A percentile compares a stretch with the other conserved stretches of the same genome.
phyloP scores from a whole-genome alignment of 2,113 vertebrate species.

The Daphoenositta chrysoptera region DNA sequence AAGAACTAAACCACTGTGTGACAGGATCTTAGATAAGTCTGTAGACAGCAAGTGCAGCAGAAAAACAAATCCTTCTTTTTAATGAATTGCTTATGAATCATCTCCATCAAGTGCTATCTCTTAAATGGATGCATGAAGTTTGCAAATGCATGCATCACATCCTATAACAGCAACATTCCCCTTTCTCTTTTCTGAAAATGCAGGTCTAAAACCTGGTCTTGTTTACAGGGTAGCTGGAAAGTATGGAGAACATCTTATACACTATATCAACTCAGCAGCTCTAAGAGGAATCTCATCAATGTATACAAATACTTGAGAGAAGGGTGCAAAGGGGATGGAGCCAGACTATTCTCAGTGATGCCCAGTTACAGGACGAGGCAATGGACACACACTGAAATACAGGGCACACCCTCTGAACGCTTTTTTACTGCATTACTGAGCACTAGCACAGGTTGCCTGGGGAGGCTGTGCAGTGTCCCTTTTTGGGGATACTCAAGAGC shows the following conservation, averaged over 20 bases:
- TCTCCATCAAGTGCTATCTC: neutral
- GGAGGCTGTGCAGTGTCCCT: neutral
- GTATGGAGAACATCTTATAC: neutral
- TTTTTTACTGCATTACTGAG: neutral
- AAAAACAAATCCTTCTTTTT: neutral
- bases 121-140: neutral
- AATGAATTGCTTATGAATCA: neutral
- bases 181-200: neutral
- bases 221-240: neutral
- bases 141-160: neutral
- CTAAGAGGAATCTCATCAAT: neutral
- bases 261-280: neutral
- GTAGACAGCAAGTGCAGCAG: neutral
- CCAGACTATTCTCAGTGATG: neutral
- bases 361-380: neutral
- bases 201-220: neutral
- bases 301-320: neutral
- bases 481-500: neutral
- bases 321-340: neutral
- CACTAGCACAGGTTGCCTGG: neutral
- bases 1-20: neutral
- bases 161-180: neutral
- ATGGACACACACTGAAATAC: neutral
- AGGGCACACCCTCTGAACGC: neutral
- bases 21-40: neutral